Conservation (phyloP, 2,888 invertebrate genomes). For the Lasioglossum calceatum region DNA sequence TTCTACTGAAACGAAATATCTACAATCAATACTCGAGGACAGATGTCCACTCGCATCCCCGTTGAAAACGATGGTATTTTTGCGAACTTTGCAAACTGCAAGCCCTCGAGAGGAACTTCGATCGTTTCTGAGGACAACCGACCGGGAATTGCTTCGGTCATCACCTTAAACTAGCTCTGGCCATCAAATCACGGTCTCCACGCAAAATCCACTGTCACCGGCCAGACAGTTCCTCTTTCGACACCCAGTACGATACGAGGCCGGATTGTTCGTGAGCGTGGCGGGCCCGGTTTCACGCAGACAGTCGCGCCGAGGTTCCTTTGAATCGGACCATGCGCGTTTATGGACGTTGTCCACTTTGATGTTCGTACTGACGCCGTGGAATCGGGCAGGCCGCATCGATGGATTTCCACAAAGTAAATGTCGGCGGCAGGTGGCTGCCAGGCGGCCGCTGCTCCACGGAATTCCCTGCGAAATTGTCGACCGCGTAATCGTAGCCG, state of each 20-base stretch:
- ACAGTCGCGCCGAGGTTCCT: slow-evolving; percentile 49
- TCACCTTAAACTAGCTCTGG: slow-evolving; percentile 9
- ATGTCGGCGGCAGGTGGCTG: slow-evolving; percentile 75
- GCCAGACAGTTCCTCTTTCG: neutral
- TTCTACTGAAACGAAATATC: neutral
- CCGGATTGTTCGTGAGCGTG: slow-evolving; percentile 10
- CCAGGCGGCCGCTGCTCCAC: slow-evolving; percentile 43
- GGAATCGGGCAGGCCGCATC: slow-evolving; percentile 66
- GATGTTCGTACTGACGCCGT: slow-evolving; percentile 72
- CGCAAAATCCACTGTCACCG: neutral
- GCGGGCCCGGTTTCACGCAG: slow-evolving; percentile 38
- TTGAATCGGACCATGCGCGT: slow-evolving; percentile 65
- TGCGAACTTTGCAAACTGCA: neutral
- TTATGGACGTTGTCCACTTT: slow-evolving; percentile 77
- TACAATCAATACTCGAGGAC: neutral
- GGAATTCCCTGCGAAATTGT: slow-evolving; percentile 67
- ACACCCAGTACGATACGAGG: slow-evolving; percentile 32
- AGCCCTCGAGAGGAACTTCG: neutral
- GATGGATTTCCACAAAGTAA: slow-evolving; percentile 78
- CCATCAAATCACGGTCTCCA: slow-evolving; percentile 8
- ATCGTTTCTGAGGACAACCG: neutral
- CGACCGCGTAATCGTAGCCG: slow-evolving; percentile 66
- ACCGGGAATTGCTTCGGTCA: slow-evolving; percentile 2
- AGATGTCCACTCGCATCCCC: neutral
- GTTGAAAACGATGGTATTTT: neutral